Evolutionary conservation across 2,797 vertebrate species (phyloP).

Genomic region (Sebastes itinus): DNA sequence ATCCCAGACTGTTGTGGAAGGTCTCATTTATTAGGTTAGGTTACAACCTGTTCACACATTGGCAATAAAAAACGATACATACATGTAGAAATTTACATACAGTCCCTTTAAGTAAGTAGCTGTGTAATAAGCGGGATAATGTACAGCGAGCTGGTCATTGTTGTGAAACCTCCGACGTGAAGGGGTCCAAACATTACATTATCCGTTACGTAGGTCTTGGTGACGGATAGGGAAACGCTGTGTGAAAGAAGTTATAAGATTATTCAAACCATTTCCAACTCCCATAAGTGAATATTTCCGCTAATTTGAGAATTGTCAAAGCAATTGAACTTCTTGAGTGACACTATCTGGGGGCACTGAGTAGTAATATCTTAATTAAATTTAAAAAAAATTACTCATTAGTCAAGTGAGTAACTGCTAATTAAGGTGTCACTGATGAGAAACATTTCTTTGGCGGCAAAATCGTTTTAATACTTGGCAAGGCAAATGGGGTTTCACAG

Average conservation of each 20-base stretch:
- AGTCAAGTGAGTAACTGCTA: background rate
- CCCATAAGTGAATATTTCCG: background rate
- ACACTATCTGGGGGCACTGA: background rate
- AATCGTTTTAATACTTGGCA: background rate
- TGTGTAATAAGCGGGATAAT: too few relatives aligned
- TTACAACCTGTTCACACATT: too few relatives aligned
- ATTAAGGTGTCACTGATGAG: background rate
- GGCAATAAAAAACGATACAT: too few relatives aligned
- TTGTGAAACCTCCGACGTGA: too few relatives aligned
- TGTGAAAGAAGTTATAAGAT: background rate
- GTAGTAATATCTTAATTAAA: constrained; percentile 1
- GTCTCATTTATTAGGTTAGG: too few relatives aligned
- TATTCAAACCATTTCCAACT: background rate
- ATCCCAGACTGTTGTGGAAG: too few relatives aligned
- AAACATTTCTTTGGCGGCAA: background rate
- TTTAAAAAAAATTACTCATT: background rate
- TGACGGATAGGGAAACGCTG: background rate
- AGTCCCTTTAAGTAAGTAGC: too few relatives aligned
- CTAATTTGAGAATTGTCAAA: background rate
- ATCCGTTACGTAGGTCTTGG: background rate
- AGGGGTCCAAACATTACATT: too few relatives aligned
- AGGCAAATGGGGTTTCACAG: background rate
- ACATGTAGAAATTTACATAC: too few relatives aligned
- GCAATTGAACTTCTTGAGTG: background rate
- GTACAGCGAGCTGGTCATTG: too few relatives aligned